Base-by-base conservation (phyloP, 2,888 invertebrate species). In the Parnassius smintheus region DNA sequence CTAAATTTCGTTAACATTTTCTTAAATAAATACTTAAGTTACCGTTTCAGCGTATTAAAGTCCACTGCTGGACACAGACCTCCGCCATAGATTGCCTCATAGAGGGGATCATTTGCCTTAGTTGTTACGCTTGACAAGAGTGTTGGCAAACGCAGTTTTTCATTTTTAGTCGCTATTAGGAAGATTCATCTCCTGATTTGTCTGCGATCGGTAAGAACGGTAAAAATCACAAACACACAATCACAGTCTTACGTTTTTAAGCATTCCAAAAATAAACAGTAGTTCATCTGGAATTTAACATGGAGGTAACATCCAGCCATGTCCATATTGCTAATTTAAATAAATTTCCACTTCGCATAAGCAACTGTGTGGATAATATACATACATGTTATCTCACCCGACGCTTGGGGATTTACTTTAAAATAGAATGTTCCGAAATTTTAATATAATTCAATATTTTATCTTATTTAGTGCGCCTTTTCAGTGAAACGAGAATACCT, bases 271-370 rank as follows among this genome's bases (percentile, higher is more conserved):
- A 53, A 59, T 48, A 54, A 42, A 9, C 48, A 35, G 12, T 35
- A 18, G 18, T 0, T 18, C 35, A 46, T 60, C 50, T 46, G 13
- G 41, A 53, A 49, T 48, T 35, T 62, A 53, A 11, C 44, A 9
- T 66, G 59, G 50, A 62, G 42, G 52, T 59, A 56, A 56, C 13
- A 46, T 50, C 45, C 13, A 42, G 18, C 22, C 13, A 13, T 48
- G 56, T 64, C 52, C 60, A 56, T 62, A 68, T 71, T 61, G 62
- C 62, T 72, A 65, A 79, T 81, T 81, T 80, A 68, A 81, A 82
- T 81, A 78, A 78, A 78, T 73, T 75, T 61, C 59, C 69, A 68
- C 76, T 80, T 72, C 65, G 75, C 74, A 73, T 75, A 72, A 74
- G 70, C 60, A 52, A 66, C 52, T 45, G 54, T 11, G 50, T 48